These are phyloP conservation scores for Conomelus anceps DNA, from an alignment of 2,888 invertebrate species.

Conservation along the genomic window DNA sequence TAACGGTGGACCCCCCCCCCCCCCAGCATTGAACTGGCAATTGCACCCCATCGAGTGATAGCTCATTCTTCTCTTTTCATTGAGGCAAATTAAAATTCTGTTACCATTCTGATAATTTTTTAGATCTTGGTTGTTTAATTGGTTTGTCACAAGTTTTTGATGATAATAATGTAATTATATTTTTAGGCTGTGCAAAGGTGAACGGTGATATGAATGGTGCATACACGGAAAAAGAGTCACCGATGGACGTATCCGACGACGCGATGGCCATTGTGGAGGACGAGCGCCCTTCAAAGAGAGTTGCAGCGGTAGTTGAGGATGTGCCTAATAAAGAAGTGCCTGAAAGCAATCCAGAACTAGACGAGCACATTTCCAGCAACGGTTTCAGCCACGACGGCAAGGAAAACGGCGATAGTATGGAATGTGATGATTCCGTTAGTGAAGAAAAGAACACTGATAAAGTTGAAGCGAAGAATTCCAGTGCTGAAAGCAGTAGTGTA, in stretches of 20 bases:
- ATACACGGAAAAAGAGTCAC: conserved; percentile 35
- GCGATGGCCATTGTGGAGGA: conserved; percentile 32
- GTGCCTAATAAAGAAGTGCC: conserved; percentile 25
- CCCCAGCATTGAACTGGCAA: not conserved
- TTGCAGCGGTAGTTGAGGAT: conserved; percentile 32
- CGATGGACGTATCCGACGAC: conserved; percentile 32
- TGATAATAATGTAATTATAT: conserved; percentile 11
- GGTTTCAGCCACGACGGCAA: conserved; percentile 23
- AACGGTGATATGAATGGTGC: conserved; percentile 45
- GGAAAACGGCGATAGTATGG: conserved; percentile 18
- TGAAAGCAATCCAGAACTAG: conserved; percentile 35
- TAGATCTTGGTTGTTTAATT: not conserved
- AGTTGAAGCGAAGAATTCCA: not conserved
- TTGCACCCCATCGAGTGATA: too few species aligned
- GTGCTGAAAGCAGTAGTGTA: not conserved
- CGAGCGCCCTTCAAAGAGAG: conserved; percentile 33
- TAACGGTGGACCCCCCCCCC: too few species aligned
- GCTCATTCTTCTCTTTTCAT: too few species aligned
- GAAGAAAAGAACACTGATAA: not conserved
- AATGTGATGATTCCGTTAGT: not conserved
- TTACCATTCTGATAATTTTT: not conserved
- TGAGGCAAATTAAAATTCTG: not conserved
- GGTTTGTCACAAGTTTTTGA: not conserved
- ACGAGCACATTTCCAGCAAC: conserved; percentile 30
- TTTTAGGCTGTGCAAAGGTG: conserved; percentile 42